Conservation (phyloP, 2,888 invertebrate species). For the Slavum lentiscoides region DNA sequence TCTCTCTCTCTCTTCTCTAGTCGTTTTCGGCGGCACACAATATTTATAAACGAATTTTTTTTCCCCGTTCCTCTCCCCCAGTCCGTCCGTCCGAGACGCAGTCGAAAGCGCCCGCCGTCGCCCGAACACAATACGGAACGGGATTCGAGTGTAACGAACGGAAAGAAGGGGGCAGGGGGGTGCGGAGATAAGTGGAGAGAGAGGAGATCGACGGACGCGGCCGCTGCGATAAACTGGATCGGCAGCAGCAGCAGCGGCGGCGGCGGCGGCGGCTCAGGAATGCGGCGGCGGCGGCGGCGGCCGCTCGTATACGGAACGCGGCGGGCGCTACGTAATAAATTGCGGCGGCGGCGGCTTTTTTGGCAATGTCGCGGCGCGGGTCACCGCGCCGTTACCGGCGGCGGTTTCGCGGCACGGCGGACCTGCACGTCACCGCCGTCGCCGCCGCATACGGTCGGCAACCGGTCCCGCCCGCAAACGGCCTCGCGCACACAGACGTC, state of each 20-base stretch:
- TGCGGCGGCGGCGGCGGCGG: conserved; percentile 21
- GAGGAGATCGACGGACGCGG: not conserved
- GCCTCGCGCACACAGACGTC: not conserved
- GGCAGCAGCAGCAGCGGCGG: conserved; percentile 5
- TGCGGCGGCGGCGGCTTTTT: conserved; percentile 22
- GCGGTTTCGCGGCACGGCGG: not conserved
- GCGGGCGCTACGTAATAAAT: too few species aligned
- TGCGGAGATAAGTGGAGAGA: not conserved
- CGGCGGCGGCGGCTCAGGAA: conserved; percentile 11
- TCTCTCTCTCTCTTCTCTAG: too few species aligned
- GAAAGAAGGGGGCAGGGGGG: not conserved
- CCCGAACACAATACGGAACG: too few species aligned
- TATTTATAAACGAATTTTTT: too few species aligned
- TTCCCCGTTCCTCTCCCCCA: too few species aligned
- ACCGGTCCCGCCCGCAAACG: conserved; percentile 18
- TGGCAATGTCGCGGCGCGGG: conserved; percentile 37
- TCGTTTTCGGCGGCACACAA: too few species aligned
- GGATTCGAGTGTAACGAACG: not conserved
- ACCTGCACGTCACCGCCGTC: not conserved
- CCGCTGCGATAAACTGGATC: conserved; percentile 48
- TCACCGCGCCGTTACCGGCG: not conserved
- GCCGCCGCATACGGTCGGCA: not conserved
- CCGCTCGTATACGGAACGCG: not conserved
- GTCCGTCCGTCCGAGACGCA: too few species aligned
- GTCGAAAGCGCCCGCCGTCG: too few species aligned